Conservation (phyloP, 2,113 vertebrate species). For the Antigone vipio region DNA sequence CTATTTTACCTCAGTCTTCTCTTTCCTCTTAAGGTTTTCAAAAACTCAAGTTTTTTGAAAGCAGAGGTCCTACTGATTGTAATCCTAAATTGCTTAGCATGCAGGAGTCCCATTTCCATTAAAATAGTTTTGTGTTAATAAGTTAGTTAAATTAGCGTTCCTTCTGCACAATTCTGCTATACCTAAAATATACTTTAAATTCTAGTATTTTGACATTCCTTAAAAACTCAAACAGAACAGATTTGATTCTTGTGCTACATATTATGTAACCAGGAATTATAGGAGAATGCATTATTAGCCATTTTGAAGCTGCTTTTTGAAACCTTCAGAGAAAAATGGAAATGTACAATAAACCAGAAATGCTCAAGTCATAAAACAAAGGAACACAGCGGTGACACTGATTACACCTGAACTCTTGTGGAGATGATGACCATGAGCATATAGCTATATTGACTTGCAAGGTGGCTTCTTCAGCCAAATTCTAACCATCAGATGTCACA, state of each 20-base stretch:
- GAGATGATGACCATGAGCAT: fast-evolving
- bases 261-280: background rate
- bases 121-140: background rate
- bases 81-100: background rate
- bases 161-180: background rate
- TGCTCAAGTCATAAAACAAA: fast-evolving
- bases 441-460: background rate
- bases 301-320: background rate
- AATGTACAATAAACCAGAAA: background rate
- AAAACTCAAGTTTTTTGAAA: background rate
- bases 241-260: background rate
- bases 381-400: fast-evolving
- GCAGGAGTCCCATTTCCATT: background rate
- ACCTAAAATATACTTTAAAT: background rate
- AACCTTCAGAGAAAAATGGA: background rate
- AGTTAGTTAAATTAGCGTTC: background rate
- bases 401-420: background rate
- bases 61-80: background rate
- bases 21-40: background rate
- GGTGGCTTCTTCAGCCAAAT: background rate
- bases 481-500: background rate
- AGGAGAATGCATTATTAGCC: background rate
- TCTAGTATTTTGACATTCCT: background rate
- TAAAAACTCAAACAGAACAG: background rate
- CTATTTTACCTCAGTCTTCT: background rate